Conservation (phyloP, 1,140 invertebrate species). For the Drosophila nikananu region DNA sequence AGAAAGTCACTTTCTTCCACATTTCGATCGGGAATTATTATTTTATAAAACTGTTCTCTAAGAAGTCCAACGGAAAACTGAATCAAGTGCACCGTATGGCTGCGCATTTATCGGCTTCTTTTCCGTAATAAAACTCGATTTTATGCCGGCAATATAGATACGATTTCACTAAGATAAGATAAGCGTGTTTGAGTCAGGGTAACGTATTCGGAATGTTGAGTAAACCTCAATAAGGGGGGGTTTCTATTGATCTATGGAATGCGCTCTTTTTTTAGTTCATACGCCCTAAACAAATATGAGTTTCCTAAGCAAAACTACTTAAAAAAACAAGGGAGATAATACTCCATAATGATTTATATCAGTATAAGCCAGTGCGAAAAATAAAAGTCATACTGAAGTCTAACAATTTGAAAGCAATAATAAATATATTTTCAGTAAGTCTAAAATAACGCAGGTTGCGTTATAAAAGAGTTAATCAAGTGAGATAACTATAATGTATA, state of each 20-base stretch:
- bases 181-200: slow-evolving; percentile 42
- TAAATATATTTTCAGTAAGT: slow-evolving; percentile 5
- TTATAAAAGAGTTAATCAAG: neutral
- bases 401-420: neutral
- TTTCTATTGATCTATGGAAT: slow-evolving; percentile 1
- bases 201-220: slow-evolving; percentile 13
- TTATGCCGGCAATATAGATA: slow-evolving; percentile 47
- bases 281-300: no score
- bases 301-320: neutral
- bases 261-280: neutral
- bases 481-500: neutral
- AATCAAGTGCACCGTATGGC: neutral
- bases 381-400: neutral
- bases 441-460: neutral
- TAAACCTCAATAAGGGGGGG: slow-evolving; percentile 12
- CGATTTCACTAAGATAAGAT: no score
- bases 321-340: neutral
- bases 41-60: neutral
- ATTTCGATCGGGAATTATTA: slow-evolving; percentile 19
- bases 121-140: slow-evolving; percentile 11
- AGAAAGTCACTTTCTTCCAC: slow-evolving; percentile 53
- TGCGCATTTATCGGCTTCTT: slow-evolving; percentile 2
- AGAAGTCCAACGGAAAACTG: slow-evolving; percentile 19
- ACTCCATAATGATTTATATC: neutral
- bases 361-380: neutral